Evolutionary conservation across 2,797 vertebrate genomes (phyloP).

Genomic region (Tarsius wallacei): DNA sequence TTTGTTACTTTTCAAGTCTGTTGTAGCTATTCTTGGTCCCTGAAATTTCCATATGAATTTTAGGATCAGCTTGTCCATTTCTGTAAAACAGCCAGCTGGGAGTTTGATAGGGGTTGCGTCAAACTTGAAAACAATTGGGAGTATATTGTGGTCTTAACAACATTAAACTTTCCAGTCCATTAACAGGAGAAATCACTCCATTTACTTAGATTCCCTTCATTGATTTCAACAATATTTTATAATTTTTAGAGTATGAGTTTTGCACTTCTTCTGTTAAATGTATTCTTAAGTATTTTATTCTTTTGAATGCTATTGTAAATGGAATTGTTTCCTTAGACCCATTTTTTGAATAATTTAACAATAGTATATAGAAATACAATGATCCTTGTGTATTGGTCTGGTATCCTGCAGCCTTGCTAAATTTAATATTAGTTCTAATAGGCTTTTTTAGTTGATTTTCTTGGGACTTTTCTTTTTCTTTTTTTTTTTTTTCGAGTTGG

Average conservation of each 20-base stretch:
- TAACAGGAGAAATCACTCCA: not conserved
- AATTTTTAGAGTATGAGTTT: not conserved
- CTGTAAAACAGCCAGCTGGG: constrained; percentile 41
- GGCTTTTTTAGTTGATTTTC: not conserved
- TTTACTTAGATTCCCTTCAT: constrained; percentile 11
- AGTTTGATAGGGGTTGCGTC: not conserved
- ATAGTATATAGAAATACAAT: not conserved
- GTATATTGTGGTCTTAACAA: not conserved
- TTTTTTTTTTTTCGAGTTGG: too few species aligned
- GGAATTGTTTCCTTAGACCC: not conserved
- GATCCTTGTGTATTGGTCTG: not conserved
- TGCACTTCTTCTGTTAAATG: constrained; percentile 52
- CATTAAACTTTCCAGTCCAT: not conserved
- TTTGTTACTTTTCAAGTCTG: constrained; percentile 69
- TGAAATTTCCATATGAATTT: constrained; percentile 67
- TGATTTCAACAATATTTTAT: constrained; percentile 14
- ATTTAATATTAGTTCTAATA: not conserved
- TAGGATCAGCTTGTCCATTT: constrained; percentile 47
- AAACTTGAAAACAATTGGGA: constrained; percentile 45
- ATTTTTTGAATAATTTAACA: not conserved
- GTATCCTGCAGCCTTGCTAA: not conserved
- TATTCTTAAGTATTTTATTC: not conserved
- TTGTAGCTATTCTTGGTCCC: constrained; percentile 22
- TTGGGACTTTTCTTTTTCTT: too few species aligned
- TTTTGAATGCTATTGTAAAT: not conserved